Percentiles rank a stretch among this genome's conserved stretches.
phyloP scores from a whole-genome alignment of 2,113 vertebrate species.

The Epinephelus cyanopodus region DNA sequence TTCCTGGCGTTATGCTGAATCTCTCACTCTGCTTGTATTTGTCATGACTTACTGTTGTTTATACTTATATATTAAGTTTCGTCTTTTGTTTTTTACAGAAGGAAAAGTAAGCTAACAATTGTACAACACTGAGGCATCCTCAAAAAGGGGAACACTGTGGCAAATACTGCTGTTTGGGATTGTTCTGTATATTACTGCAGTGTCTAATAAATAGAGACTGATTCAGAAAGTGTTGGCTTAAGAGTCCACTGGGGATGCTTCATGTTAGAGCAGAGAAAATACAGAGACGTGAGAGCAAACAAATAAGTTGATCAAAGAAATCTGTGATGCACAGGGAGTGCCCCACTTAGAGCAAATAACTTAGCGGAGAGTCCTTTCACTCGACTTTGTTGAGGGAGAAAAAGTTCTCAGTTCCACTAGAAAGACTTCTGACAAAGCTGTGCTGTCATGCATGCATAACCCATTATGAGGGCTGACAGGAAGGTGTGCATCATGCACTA shows the following conservation, averaged over 20 bases:
- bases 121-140: not conserved
- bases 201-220: not conserved
- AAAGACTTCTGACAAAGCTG: constrained; percentile 17
- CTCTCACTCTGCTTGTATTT: not conserved
- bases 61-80: not conserved
- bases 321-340: not conserved
- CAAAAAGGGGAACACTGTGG: not conserved
- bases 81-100: not conserved
- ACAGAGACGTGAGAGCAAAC: too few species aligned
- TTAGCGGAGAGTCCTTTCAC: not conserved
- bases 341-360: not conserved
- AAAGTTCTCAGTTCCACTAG: constrained; percentile 11
- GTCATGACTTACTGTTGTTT: too few species aligned
- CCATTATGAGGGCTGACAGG: not conserved
- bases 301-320: not conserved
- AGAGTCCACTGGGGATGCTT: not conserved
- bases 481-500: constrained; percentile 36
- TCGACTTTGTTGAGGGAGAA: not conserved
- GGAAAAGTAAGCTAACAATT: not conserved
- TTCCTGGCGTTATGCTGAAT: not conserved
- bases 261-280: not conserved
- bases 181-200: not conserved
- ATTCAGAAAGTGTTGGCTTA: not conserved
- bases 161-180: not conserved
- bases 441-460: constrained; percentile 24